Conservation (phyloP, 2,888 invertebrate genomes). For the Sphecodes monilicornis region DNA sequence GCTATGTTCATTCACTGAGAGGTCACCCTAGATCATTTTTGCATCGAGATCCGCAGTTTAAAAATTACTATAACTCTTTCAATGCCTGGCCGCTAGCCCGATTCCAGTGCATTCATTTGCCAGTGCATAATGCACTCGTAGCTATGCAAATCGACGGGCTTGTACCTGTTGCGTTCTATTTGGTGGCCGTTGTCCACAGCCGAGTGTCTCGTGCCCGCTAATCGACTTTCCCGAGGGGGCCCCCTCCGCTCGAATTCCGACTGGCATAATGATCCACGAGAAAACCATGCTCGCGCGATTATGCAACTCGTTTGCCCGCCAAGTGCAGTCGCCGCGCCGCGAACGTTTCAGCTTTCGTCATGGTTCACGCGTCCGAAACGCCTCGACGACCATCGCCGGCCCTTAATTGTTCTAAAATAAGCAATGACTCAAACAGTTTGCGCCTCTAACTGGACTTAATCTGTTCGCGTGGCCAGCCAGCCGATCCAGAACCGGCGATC, state of each 20-base stretch:
- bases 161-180: constrained; percentile 71
- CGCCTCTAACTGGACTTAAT: constrained; percentile 68
- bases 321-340: constrained; percentile 46
- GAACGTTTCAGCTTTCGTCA: constrained; percentile 45
- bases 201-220: constrained; percentile 18
- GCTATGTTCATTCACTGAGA: too few relatives aligned
- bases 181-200: constrained; percentile 28
- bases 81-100: neutral
- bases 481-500: constrained; percentile 36
- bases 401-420: constrained; percentile 77
- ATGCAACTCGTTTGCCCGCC: constrained; percentile 45
- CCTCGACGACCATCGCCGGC: constrained; percentile 38
- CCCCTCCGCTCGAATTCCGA: constrained; percentile 39
- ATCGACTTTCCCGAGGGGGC: constrained; percentile 52
- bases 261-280: constrained; percentile 33
- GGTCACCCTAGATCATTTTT: too few relatives aligned
- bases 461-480: constrained; percentile 59
- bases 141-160: constrained; percentile 43
- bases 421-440: constrained; percentile 68
- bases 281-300: constrained; percentile 26
- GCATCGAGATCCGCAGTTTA: too few relatives aligned
- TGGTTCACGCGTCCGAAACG: constrained; percentile 52
- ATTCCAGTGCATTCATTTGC: constrained; percentile 10
- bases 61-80: neutral
- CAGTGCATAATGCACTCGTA: constrained; percentile 14